Base-by-base conservation (phyloP, 2,113 vertebrate genomes). In the Gallinago media region DNA sequence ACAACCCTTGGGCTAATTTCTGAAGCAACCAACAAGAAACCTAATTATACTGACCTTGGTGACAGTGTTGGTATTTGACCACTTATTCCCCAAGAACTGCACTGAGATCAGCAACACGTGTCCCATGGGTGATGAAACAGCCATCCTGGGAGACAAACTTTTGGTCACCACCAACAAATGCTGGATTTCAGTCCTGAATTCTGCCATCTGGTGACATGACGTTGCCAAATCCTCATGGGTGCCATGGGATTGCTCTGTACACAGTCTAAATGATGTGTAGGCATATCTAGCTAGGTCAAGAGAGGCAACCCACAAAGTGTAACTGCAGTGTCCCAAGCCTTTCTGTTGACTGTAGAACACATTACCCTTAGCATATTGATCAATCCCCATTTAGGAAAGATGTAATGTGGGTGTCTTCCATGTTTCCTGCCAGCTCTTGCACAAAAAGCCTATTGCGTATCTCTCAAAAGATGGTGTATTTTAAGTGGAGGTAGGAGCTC, bases 1-100 rank as follows among this genome's bases (percentile, higher is more conserved):
- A 71, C 88, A 95, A 68, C 67, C 91, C 54, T 91, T 92, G 77
- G 84, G 46, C 87, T 61, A 67, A 87, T 92, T 95, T 91, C 77
- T 89, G 93, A 82, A 82, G 81, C 89, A 91, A 59, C 8, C 55
- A 82, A 27, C 40, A 72, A 61, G 58, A 55, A 79, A 85, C 22
- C 11, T 79, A 85, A 66, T 96, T 76, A 46, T 87, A 61, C 46
- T 79, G 78, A 89, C 85, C 65, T 91, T 80, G 50, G 61, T 94
- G 72, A 63, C 73, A 50, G n/a, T 1, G 0, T 71, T 76, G 71
- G 62, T 58, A 89, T 78, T 87, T 68, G 71, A 89, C 68, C 81
- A 15, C n/a, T 85, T 83, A 61, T 42, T 89, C 85, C 76, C 55
- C 62, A 68, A 85, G 92, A 96, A 91, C 36, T 52, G 31, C 52